Base-by-base conservation (phyloP, 2,113 vertebrate species). In the Ifrita kowaldi region DNA sequence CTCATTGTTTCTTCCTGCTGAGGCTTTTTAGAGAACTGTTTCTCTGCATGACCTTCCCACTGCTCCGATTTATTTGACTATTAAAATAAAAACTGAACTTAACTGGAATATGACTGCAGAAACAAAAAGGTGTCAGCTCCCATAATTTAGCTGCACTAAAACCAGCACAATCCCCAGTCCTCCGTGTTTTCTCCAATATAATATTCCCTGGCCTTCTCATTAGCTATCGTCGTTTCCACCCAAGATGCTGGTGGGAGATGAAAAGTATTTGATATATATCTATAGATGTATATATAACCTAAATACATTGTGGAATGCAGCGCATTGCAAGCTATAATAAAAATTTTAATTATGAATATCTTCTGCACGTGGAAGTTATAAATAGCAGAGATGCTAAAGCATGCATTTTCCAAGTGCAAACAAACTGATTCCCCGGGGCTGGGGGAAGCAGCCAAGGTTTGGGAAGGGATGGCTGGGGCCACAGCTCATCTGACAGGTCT, bases 171-270 rank as follows among this genome's bases (percentile, higher is more conserved):
- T 46, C 64, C 35, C 7, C 49, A 52, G 67, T 41, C 81, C 44
- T 73, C 77, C 42, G 14, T 35, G 27, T 71, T 71, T 78, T 71
- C 75, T 57, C 75, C 74, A 52, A 14, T 52, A 15, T 7, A 24
- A 55, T 84, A 88, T 85, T 97, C 85, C 73, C 90, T 32, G 60
- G 74, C 30, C 68, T 93, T 96, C 86, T 94, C 84, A 93, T 96
- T 95, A 95, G 68, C 55, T 65, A 3, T 64, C 3, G 0, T 75
- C n/a, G 42, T 78, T 94, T 89, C 85, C 69, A 83, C 50, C 75
- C 42, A 67, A 1, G 37, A 32, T 28, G 64, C 52, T 67, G 94
- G 59, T 67, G 94, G 59, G 74, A 95, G 70, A 96, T 93, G 65
- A 89, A 92, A 93, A 59, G 32, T 64, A 79, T 84, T 47, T 91